Percentiles rank a stretch among this genome's conserved stretches.
Evolutionary conservation across 2,888 invertebrate genomes (phyloP).

Genomic region (Sminthurinus aureus): DNA sequence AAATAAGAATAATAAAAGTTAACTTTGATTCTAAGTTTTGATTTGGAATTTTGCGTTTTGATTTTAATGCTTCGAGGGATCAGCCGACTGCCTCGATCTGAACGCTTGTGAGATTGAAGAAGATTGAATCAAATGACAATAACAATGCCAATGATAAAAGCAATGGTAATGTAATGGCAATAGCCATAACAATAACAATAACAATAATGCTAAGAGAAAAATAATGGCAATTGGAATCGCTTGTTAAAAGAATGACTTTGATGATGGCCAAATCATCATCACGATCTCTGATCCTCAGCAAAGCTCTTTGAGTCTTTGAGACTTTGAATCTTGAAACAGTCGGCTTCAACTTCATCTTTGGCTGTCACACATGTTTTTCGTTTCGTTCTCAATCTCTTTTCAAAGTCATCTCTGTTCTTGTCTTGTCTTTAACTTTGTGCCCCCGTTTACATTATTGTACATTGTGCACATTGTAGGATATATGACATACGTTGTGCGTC

Average conservation of each 20-base stretch:
- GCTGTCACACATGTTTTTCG: slow-evolving; percentile 28
- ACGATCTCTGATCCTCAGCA: slow-evolving; percentile 42
- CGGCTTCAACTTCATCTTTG: neutral
- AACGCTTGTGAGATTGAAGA: too few species aligned
- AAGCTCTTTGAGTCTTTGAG: too few species aligned
- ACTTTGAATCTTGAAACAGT: slow-evolving; percentile 10
- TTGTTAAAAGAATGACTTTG: slow-evolving; percentile 41
- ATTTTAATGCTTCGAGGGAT: too few species aligned
- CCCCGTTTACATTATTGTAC: slow-evolving; percentile 1
- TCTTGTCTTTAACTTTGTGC: slow-evolving; percentile 9
- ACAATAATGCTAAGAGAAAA: slow-evolving; percentile 11
- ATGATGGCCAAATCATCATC: slow-evolving; percentile 42
- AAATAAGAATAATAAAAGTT: too few species aligned
- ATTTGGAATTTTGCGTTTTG: too few species aligned
- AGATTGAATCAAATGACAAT: too few species aligned
- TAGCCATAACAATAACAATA: neutral
- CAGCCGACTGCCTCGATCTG: too few species aligned
- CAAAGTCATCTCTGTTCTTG: neutral
- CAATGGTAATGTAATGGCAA: too few species aligned
- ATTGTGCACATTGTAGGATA: neutral
- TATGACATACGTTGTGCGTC: neutral
- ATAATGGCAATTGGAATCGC: slow-evolving; percentile 38
- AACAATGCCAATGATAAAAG: too few species aligned
- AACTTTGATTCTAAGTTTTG: too few species aligned
- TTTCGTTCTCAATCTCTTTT: slow-evolving; percentile 23